phyloP scores from a whole-genome alignment of 1,140 invertebrate genomes.

The Wiebesia pumilae region DNA sequence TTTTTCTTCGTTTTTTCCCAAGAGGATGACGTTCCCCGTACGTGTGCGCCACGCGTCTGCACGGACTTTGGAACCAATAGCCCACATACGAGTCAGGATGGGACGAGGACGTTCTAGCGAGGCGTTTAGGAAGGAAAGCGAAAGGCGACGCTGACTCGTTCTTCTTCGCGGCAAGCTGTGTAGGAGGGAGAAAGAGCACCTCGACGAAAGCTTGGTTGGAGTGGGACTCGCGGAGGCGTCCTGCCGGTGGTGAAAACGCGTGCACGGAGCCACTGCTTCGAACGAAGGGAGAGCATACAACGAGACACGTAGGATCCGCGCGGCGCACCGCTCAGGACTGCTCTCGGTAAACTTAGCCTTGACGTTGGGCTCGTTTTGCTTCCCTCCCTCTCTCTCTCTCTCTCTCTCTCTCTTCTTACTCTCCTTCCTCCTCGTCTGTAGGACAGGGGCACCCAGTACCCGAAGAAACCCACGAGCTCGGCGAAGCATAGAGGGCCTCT shows the following conservation, averaged over 20 bases:
- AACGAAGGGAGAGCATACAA: neutral
- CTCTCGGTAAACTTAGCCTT: slow-evolving; percentile 27
- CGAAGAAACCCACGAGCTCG: neutral
- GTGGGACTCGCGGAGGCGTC: neutral
- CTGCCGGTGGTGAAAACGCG: slow-evolving; percentile 1
- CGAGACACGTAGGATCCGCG: slow-evolving; percentile 20
- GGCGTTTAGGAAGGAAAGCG: neutral
- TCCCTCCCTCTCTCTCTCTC: slow-evolving; percentile 4
- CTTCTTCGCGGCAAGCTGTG: neutral
- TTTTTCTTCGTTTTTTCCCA: neutral
- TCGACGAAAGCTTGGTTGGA: neutral
- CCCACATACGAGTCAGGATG: neutral
- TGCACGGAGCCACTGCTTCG: neutral
- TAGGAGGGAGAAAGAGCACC: neutral
- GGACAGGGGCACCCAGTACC: slow-evolving; percentile 8
- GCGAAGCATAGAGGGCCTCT: neutral
- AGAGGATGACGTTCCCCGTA: neutral
- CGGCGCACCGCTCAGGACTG: slow-evolving; percentile 43
- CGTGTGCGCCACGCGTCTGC: no score
- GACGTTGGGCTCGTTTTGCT: slow-evolving; percentile 18
- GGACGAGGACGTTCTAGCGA: neutral
- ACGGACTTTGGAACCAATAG: neutral
- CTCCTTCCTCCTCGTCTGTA: slow-evolving; percentile 17
- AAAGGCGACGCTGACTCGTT: neutral
- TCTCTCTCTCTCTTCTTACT: neutral